A percentile compares a stretch with the other conserved stretches of the same genome.
These are phyloP conservation scores for Benitochromis conjunctus DNA, from an alignment of 2,113 vertebrate genomes.

Conservation along the genomic window DNA sequence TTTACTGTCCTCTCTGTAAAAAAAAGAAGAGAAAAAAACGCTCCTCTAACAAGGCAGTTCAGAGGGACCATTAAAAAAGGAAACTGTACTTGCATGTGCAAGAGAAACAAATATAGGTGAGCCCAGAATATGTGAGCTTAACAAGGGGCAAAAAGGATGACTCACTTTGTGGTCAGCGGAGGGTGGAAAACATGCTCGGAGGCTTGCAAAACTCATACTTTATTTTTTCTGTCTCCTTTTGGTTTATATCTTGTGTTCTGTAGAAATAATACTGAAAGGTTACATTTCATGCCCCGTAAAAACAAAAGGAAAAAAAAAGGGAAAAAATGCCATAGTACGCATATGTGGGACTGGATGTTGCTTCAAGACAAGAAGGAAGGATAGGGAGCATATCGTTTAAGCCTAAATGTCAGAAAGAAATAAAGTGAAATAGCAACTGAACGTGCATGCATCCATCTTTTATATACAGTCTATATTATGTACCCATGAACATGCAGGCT, in stretches of 20 bases:
- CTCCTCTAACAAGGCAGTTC: conserved; percentile 11
- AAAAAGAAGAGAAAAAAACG: background rate
- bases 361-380: background rate
- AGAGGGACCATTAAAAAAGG: background rate
- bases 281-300: background rate
- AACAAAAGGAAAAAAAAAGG: accelerated
- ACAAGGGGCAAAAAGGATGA: background rate
- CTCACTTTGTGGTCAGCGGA: background rate
- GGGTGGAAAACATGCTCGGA: background rate
- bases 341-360: background rate
- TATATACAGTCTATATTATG: background rate
- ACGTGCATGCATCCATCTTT: background rate
- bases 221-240: background rate
- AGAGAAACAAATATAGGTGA: background rate
- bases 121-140: background rate
- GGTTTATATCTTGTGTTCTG: background rate
- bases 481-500: background rate
- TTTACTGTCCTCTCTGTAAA: background rate
- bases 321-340: background rate
- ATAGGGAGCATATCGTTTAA: background rate
- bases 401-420: background rate
- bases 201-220: background rate
- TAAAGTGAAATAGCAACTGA: background rate
- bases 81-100: background rate
- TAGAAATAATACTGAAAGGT: background rate